Conservation (phyloP, 2,113 vertebrate species). For the Eulacestoma nigropectus region DNA sequence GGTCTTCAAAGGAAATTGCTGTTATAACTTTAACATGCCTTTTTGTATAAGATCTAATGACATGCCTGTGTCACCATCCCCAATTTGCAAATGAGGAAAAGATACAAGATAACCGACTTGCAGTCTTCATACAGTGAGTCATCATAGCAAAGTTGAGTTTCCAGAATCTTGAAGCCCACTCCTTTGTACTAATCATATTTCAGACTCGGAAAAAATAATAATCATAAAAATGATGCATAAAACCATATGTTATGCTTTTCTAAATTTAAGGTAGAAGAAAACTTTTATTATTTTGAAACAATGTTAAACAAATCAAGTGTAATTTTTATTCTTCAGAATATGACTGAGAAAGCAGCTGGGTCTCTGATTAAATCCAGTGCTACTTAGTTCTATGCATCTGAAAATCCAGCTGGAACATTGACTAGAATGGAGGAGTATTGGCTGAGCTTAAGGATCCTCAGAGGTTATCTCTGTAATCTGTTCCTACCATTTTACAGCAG, state of each 20-base stretch:
- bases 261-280: background rate
- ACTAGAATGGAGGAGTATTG: background rate
- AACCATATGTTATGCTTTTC: background rate
- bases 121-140: background rate
- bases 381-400: background rate
- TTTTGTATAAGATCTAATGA: background rate
- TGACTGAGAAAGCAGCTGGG: background rate
- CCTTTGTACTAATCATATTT: background rate
- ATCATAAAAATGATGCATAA: background rate
- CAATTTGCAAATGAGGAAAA: background rate
- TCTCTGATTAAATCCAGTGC: background rate
- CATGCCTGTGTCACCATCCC: background rate
- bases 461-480: background rate
- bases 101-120: background rate
- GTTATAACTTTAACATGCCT: background rate
- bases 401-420: background rate
- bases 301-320: background rate
- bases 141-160: background rate
- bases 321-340: background rate
- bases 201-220: background rate
- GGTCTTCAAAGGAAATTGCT: background rate
- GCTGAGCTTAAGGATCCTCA: background rate
- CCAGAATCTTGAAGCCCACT: slow-evolving; percentile 14
- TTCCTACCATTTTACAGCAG: background rate
- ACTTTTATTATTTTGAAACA: background rate